A percentile compares a stretch with the other conserved stretches of the same genome.
Evolutionary conservation across 2,113 vertebrate genomes (phyloP).

Genomic region (Sporophila hypoxantha): DNA sequence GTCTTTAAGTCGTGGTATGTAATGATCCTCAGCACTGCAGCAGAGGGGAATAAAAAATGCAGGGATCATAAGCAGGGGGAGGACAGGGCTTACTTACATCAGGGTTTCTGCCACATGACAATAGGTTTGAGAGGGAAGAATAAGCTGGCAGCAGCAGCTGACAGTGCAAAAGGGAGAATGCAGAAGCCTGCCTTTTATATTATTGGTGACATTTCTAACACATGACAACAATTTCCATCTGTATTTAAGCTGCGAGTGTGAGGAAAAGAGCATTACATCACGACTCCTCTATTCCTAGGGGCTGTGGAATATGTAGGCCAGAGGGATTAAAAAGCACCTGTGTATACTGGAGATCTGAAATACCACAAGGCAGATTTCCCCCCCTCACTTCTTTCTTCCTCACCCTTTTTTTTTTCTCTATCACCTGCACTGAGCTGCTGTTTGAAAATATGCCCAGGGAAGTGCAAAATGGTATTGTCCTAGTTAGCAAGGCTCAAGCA

Average conservation of each 20-base stretch:
- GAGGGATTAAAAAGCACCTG: conserved; percentile 82
- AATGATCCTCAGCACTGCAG: conserved; percentile 77
- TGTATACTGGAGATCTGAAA: conserved; percentile 42
- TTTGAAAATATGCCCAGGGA: conserved; percentile 24
- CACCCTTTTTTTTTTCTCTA: not conserved
- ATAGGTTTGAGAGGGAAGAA: conserved; percentile 64
- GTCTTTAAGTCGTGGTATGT: conserved; percentile 75
- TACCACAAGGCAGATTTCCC: not conserved
- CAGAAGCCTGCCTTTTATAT: conserved; percentile 84
- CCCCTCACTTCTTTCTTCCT: not conserved
- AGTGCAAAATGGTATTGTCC: conserved; percentile 57
- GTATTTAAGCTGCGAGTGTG: conserved; percentile 74
- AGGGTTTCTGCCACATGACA: conserved; percentile 75
- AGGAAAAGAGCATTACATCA: conserved; percentile 74
- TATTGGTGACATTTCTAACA: conserved; percentile 89
- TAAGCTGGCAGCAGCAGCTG: conserved; percentile 73
- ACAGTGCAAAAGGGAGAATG: conserved; percentile 77
- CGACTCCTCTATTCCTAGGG: conserved; percentile 69
- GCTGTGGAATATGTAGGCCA: conserved; percentile 69
- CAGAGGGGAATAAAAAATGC: conserved; percentile 62
- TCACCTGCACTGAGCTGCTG: not conserved
- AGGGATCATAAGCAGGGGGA: conserved; percentile 68
- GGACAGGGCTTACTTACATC: conserved; percentile 72
- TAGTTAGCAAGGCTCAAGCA: conserved; percentile 1
- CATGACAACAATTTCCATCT: conserved; percentile 92